A percentile compares a stretch with the other conserved stretches of the same genome.
Evolutionary conservation across 2,888 invertebrate species (phyloP).

Genomic region (Epinotia nisella): DNA sequence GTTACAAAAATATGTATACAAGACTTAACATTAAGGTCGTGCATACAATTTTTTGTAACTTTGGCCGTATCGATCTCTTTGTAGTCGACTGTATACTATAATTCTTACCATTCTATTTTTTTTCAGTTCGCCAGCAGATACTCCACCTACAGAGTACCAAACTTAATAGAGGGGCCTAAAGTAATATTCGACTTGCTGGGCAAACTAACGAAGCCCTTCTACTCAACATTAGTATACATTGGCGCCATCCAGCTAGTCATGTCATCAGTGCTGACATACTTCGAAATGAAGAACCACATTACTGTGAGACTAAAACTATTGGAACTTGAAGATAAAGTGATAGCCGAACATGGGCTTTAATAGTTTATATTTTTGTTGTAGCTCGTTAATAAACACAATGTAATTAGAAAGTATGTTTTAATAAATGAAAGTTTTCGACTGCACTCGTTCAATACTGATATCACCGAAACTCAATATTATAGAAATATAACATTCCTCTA

Average conservation of each 20-base stretch:
- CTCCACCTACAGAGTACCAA: constrained; percentile 86
- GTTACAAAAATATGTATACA: too few relatives aligned
- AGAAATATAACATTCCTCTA: too few relatives aligned
- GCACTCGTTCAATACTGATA: too few relatives aligned
- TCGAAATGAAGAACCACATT: constrained; percentile 82
- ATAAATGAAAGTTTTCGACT: neutral
- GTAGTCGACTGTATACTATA: too few relatives aligned
- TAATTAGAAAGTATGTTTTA: neutral
- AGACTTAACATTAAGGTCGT: too few relatives aligned
- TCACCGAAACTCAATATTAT: too few relatives aligned
- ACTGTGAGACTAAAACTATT: constrained; percentile 69
- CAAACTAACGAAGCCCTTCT: constrained; percentile 83
- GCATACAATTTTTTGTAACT: too few relatives aligned
- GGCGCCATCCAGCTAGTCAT: constrained; percentile 80
- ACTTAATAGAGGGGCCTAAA: constrained; percentile 83
- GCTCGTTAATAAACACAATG: constrained; percentile 29
- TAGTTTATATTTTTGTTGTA: constrained; percentile 28
- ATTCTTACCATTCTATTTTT: too few relatives aligned
- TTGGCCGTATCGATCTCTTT: too few relatives aligned
- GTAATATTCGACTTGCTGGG: constrained; percentile 81
- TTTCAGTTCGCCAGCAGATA: constrained; percentile 86
- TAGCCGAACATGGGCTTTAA: constrained; percentile 49
- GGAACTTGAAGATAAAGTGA: constrained; percentile 65
- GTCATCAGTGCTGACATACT: constrained; percentile 86
- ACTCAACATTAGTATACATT: constrained; percentile 76